Evolutionary conservation across 2,113 vertebrate species (phyloP).

Genomic region (Natator depressus): DNA sequence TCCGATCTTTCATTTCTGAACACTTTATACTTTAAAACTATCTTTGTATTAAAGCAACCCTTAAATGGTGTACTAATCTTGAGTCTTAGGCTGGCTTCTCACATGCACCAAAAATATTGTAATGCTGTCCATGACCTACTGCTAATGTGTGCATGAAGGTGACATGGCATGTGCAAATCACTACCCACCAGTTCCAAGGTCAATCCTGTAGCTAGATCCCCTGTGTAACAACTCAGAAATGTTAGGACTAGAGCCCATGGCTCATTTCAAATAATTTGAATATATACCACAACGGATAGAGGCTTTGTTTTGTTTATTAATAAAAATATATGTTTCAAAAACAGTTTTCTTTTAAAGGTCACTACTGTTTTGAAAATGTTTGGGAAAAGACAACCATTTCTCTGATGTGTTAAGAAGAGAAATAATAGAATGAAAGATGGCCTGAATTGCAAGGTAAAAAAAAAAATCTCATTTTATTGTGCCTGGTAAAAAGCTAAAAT

Average conservation of each 20-base stretch:
- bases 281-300: background rate
- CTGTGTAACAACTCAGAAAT: background rate
- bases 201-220: background rate
- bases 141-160: background rate
- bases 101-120: background rate
- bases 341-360: background rate
- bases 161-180: background rate
- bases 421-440: background rate
- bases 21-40: background rate
- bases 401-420: slow-evolving; percentile 37
- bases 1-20: background rate
- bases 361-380: background rate
- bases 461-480: slow-evolving; percentile 22
- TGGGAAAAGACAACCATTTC: background rate
- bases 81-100: background rate
- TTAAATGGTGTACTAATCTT: background rate
- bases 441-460: slow-evolving; percentile 3
- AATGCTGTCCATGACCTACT: background rate
- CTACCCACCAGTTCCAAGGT: background rate
- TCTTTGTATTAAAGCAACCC: background rate
- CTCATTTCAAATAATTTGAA: background rate
- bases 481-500: slow-evolving; percentile 52
- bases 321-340: background rate
- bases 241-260: background rate
- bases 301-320: background rate